Base-by-base conservation (phyloP, 2,113 vertebrate genomes). In the Alaudala cheleensis region DNA sequence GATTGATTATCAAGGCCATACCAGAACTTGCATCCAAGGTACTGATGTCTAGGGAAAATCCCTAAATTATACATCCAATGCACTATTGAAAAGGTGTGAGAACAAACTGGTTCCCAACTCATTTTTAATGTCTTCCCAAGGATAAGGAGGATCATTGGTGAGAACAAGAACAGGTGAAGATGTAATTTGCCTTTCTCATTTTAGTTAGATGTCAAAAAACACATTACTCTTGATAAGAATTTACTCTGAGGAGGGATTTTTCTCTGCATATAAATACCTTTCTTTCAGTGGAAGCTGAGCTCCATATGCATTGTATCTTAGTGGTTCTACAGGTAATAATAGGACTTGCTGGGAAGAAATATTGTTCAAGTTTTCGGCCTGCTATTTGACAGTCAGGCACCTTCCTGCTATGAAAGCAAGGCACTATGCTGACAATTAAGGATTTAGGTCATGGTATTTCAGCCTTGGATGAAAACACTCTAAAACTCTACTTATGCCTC, bases 281-380 rank as follows among this genome's bases (percentile, higher is more conserved):
- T 1, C 15, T 88, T 88, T 77, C 71, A 72, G 15, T 21, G 20
- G 3, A 61, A 23, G 21, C n/a, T 51, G 25, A 72, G 12, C 7
- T 73, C 11, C 8, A 17, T 21, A 28, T 7, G 2, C 57, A 51
- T 71, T 28, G 2, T 50, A 10, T 56, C 47, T 73, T 33, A 19
- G 19, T 56, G 60, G 25, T 51, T 53, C 49, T 22, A 44, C 9
- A 26, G 28, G 3, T 16, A 67, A 23, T 25, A 71, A 85, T 29
- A n/a, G 5, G 17, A 37, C 33, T 54, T 0, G 0, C 6, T 37
- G 18, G 29, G 29, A 61, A 65, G 25, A 86, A 83, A 34, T 5
- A 12, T 15, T 37, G 24, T 39, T 79, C 6, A 53, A 31, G 6
- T 24, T 66, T 85, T 88, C 49, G 65, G 23, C 9, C 37, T 49